A percentile compares a stretch with the other conserved stretches of the same genome.
These are phyloP conservation scores for Serranus cabrilla DNA, from an alignment of 2,797 vertebrate species.

Conservation along the genomic window DNA sequence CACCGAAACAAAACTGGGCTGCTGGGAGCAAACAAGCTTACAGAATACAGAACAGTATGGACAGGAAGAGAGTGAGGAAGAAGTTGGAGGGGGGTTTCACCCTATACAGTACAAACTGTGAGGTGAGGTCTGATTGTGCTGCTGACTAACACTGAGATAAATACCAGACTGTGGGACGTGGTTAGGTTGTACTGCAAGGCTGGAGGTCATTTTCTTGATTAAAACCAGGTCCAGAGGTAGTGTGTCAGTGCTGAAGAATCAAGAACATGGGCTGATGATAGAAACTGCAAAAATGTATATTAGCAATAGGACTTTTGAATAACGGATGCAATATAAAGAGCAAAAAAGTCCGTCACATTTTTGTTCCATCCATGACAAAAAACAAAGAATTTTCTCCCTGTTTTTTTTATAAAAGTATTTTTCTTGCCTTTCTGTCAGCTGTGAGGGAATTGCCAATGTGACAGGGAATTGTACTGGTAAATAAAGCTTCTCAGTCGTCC, in stretches of 20 bases:
- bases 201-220: neutral
- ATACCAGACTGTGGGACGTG: neutral
- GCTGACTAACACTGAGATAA: constrained; percentile 1
- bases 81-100: neutral
- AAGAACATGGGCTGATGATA: neutral
- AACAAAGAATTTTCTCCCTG: neutral
- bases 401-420: neutral
- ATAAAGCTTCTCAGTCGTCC: constrained; percentile 38
- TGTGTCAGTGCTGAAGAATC: neutral
- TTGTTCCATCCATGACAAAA: neutral
- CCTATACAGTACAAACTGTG: constrained; percentile 2
- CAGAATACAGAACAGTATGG: neutral
- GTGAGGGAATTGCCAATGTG: neutral
- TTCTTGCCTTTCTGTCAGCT: neutral
- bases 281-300: neutral
- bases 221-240: constrained; percentile 1
- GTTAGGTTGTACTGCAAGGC: neutral
- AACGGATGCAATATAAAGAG: no score
- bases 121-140: constrained; percentile 9
- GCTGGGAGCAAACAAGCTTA: constrained; percentile 17
- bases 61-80: neutral
- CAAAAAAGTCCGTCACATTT: neutral
- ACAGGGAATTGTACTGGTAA: neutral
- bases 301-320: no score
- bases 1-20: constrained; percentile 19